A percentile compares a stretch with the other conserved stretches of the same genome.
phyloP scores from a whole-genome alignment of 2,113 vertebrate genomes.

The Psilopogon haemacephalus region DNA sequence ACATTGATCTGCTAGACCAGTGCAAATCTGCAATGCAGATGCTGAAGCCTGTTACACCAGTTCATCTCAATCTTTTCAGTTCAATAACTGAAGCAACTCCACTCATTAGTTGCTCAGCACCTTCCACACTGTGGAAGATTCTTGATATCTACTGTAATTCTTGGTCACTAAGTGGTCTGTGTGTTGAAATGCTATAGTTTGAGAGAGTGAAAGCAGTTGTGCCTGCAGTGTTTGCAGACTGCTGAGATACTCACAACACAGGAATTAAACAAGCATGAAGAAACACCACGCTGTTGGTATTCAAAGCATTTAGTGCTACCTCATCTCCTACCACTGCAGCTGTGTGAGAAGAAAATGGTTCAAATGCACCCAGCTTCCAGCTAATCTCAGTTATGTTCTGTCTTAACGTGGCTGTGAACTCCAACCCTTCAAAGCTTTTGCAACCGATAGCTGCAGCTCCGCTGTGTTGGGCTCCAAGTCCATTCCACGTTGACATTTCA shows the following conservation, averaged over 20 bases:
- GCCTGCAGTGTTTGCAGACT: background rate
- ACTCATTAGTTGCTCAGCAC: background rate
- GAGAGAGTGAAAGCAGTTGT: background rate
- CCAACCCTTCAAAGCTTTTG: background rate
- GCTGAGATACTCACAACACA: background rate
- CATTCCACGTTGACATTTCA: background rate
- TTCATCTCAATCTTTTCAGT: background rate
- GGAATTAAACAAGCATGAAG: background rate
- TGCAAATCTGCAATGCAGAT: constrained; percentile 45
- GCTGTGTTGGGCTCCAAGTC: background rate
- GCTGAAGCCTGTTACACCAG: background rate
- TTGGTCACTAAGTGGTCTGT: background rate
- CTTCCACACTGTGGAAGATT: background rate
- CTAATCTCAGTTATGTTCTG: background rate
- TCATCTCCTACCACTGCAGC: background rate
- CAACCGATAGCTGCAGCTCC: background rate
- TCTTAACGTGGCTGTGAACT: background rate
- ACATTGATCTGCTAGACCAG: background rate
- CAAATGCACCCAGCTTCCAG: background rate
- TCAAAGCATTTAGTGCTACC: background rate
- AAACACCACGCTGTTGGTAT: background rate
- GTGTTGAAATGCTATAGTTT: background rate
- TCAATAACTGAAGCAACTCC: background rate
- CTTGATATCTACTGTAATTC: background rate
- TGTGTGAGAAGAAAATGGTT: background rate